Conservation (phyloP, 2,797 vertebrate genomes). For the Coluber constrictor region DNA sequence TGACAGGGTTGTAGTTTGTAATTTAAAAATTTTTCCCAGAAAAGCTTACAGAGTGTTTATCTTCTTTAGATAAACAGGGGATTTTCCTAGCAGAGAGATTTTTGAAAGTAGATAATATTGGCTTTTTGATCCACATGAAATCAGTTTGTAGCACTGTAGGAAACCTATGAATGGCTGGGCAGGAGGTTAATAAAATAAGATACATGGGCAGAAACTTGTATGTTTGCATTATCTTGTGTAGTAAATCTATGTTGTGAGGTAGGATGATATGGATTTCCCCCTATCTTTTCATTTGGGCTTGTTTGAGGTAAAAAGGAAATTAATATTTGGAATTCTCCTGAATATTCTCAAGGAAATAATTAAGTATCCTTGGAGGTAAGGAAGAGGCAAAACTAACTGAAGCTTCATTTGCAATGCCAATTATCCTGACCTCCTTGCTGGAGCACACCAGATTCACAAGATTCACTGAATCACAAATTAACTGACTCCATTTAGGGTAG, state of each 20-base stretch:
- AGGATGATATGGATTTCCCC: background rate
- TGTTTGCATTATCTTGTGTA: background rate
- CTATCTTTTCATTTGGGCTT: background rate
- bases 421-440: background rate
- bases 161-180: background rate
- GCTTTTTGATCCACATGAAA: background rate
- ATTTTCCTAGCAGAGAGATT: background rate
- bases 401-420: background rate
- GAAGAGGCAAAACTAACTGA: background rate
- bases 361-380: background rate
- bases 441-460: background rate
- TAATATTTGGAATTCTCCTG: background rate
- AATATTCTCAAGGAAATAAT: background rate
- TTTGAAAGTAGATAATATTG: background rate
- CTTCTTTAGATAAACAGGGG: background rate
- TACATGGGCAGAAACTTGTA: background rate
- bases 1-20: background rate
- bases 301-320: background rate
- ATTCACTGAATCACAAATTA: background rate
- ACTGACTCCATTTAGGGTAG: background rate
- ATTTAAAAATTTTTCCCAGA: background rate
- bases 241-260: background rate
- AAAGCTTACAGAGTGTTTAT: background rate
- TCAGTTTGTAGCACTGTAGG: background rate
- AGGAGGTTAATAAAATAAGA: background rate